phyloP scores from a whole-genome alignment of 2,113 vertebrate genomes.

The Crypturellus undulatus region DNA sequence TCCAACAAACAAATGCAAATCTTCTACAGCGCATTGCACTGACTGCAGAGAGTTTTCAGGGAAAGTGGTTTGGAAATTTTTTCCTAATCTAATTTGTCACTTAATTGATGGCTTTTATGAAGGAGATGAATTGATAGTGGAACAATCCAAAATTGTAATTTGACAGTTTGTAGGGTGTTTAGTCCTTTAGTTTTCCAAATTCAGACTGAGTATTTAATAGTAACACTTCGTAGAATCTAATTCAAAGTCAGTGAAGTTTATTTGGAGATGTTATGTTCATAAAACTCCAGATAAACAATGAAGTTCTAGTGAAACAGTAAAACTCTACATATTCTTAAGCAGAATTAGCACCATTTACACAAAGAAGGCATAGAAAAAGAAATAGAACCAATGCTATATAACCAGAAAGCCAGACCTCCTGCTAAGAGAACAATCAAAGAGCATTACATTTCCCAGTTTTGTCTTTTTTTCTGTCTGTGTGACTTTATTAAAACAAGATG shows the following conservation, averaged over 20 bases:
- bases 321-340: neutral
- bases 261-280: neutral
- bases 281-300: neutral
- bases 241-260: neutral
- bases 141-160: neutral
- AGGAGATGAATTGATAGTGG: neutral
- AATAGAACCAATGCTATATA: rapidly evolving
- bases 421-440: neutral
- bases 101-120: neutral
- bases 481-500: neutral
- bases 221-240: neutral
- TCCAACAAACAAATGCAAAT: neutral
- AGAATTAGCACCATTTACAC: neutral
- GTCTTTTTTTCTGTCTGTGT: neutral
- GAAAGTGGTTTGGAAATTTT: neutral
- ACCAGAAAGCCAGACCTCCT: neutral
- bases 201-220: neutral
- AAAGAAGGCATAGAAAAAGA: neutral
- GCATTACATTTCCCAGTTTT: neutral
- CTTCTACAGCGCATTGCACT: neutral
- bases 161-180: neutral
- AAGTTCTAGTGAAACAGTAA: neutral
- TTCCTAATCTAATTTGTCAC: neutral
- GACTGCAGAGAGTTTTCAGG: neutral
- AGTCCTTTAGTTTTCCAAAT: neutral